Base-by-base conservation (phyloP, 2,888 invertebrate species). In the Galeruca laticollis region DNA sequence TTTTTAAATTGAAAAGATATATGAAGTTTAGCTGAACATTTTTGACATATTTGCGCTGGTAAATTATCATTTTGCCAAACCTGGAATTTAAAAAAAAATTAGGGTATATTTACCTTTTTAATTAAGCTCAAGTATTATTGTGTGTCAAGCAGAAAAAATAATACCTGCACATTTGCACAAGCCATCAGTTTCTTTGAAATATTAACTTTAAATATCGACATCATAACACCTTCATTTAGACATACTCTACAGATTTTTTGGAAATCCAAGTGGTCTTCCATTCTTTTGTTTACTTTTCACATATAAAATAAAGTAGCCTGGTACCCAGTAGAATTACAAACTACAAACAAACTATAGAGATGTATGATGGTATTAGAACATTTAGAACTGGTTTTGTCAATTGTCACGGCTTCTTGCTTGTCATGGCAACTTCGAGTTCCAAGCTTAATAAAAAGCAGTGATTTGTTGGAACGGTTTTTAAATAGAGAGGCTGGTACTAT, bases 51-150 rank as follows among this genome's bases (percentile, higher is more conserved):
- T 78, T 86, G 85, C 21, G 81, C 76, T 20, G 87, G 87, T 40
- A 87, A 74, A 40, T 85, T 84, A 77, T 87, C 87, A 73, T 86
- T 86, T 77, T 85, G 86, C 86, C 86, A 86, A 15, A 87, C 86
- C 87, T 87, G 64, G 26, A 60, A 59, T 37, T 13, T 10, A n/a
- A 2, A 11, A 6, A 31, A 56, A 33, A 26, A 13, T 26, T 54
- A 21, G 8, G 10, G 11, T 54, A 26, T 6, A 26, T 26, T 21
- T 43, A 43, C 10, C 5, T n/a, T 13, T 3, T 26, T 26, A 5
- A 26, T 26, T 5, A 3, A 26, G 26, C 26, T 26, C 26, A 26
- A 5, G 3, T 26, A 26, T 26, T 26, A 26, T 26, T 26, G 26
- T 43, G 8, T 13, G 3, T 43, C 43, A 9, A 13, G n/a, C 13